Base-by-base conservation (phyloP, 1,140 invertebrate genomes). In the Cecropterus lyciades region DNA sequence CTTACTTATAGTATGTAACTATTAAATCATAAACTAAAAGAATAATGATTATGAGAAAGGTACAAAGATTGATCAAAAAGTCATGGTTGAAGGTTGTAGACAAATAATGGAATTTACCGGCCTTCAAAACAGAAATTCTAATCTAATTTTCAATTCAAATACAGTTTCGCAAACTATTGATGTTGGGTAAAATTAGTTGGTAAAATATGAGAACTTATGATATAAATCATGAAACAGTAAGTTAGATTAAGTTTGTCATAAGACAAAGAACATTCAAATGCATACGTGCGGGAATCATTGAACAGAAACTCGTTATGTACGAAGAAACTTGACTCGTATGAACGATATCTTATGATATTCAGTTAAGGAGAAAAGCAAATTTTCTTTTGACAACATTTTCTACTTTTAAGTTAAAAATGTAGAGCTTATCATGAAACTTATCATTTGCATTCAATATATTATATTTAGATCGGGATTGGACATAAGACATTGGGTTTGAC, bases 251-350 rank as follows among this genome's bases (percentile, higher is more conserved):
- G 13, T 45, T 45, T 8, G 9, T 45, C 42, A 15, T 14, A 14
- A 45, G 42, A 45, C 42, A 45, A 45, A 45, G 42, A 45, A 45
- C 42, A 45, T 45, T 45, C 42, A 45, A 45, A 45, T 14, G 42
- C 42, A 45, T 45, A 45, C 42, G 42, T 45, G 42, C 42, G 42
- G 42, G 42, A 45, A 16, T 45, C 42, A 45, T 45, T 45, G 42
- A 45, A 5, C 42, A 37, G 33, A 45, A 45, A 45, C 7, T 45
- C 42, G 15, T 45, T 45, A 16, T 45, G 9, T 15, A n/a, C 6
- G 13, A n/a, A 45, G 42, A 45, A 45, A 45, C 42, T 45, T 16
- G 40, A 45, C 42, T 45, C 42, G 14, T 45, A 45, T 45, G 15
- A 45, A 45, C 13, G 6, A n/a, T 45, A 45, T 15, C 27, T 30